Conservation (phyloP, 2,797 vertebrate genomes). For the Nothura maculosa region DNA sequence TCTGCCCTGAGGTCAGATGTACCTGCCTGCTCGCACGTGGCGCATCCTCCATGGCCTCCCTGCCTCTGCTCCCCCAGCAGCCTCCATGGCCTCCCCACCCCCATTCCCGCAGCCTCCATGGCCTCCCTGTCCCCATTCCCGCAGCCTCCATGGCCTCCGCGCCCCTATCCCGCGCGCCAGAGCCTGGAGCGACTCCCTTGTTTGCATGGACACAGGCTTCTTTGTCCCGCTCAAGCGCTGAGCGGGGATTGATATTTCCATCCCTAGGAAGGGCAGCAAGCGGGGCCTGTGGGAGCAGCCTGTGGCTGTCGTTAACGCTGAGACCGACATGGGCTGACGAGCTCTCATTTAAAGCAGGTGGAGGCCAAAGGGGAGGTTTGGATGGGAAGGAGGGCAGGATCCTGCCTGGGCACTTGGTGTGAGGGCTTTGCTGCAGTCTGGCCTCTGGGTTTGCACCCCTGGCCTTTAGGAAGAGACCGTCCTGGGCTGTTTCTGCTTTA, state of each 20-base stretch:
- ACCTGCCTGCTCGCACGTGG: no score
- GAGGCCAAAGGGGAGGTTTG: not conserved
- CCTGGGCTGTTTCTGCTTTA: not conserved
- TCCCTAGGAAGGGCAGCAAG: not conserved
- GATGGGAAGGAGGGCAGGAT: not conserved
- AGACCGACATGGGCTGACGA: not conserved
- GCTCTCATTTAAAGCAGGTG: not conserved
- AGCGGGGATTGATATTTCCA: not conserved
- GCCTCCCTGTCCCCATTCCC: no score
- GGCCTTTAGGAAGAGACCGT: not conserved
- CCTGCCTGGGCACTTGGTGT: not conserved
- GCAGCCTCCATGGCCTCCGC: no score
- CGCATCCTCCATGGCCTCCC: no score
- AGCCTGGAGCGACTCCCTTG: no score
- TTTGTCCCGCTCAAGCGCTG: no score
- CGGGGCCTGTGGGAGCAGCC: not conserved
- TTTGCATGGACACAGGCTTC: no score
- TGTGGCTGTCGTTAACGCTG: not conserved
- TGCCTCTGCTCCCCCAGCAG: no score
- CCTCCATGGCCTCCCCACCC: no score
- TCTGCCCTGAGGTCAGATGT: no score
- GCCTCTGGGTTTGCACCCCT: not conserved
- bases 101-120: no score
- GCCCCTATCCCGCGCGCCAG: no score
- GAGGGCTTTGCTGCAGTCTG: rapidly evolving